Evolutionary conservation across 2,113 vertebrate genomes (phyloP), one percentile per base, ranked within the genome.

Genomic region (Gallinago jamesoni): DNA sequence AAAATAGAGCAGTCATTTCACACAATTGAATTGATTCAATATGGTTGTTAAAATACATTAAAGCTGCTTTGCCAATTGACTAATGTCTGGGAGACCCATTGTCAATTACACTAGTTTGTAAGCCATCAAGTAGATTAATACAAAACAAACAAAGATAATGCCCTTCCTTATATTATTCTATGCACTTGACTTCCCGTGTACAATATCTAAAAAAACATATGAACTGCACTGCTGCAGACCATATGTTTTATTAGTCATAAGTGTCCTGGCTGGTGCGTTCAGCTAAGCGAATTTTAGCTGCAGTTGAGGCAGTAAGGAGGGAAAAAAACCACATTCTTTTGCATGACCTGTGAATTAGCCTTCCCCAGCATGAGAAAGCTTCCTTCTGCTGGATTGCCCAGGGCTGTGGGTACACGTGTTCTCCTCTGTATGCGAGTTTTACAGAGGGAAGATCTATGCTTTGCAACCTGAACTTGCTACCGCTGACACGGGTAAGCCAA

Each of bases 1-100:
- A 97, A 96, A 97, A 96, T 81, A 93, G 87, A 93, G 90, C 89
- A 91, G 91, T 95, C 94, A 95, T 95, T 97, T 87, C 79, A 89
- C 83, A 91, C 85, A 93, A 96, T 91, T 90, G 89, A 94, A 93
- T 87, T 92, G 92, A 97, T 97, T 97, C 93, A 96, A 81, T 85
- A 93, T 96, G 89, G 90, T 83, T 92, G 93, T 90, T 95, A 94
- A 96, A 96, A 96, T 90, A 93, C 94, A 95, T 92, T 94, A 96
- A 93, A 93, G 87, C 94, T 47, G 93, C 84, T 84, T 94, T 96
- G 94, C 91, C 84, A 91, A 92, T 96, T 93, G 85, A 94, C 80
- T 96, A 93, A 94, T 94, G 90, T 96, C 94, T 96, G 69, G 84
- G 96, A 97, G 79, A 93, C 87, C 94, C 89, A 75, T 57, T 96